A percentile compares a stretch with the other conserved stretches of the same genome.
Conservation (phyloP, 1,140 invertebrate species). For the Drosophila kepulauana region DNA sequence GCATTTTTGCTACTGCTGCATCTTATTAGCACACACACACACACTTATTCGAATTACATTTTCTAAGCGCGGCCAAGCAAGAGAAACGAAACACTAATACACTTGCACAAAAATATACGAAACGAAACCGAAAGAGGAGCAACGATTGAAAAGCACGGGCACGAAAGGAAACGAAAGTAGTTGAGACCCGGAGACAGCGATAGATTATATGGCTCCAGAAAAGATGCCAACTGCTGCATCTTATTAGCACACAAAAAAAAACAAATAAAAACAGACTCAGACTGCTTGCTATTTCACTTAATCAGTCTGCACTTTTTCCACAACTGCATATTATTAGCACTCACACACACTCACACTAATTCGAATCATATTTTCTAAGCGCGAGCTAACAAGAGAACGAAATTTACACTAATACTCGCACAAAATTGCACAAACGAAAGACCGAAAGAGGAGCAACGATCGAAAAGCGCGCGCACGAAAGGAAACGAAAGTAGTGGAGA, state of each 20-base stretch:
- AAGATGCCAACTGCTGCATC: neutral
- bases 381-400: neutral
- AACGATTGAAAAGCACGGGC: neutral
- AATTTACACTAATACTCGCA: neutral
- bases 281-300: too few relatives aligned
- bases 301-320: too few relatives aligned
- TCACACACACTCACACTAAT: neutral
- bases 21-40: neutral
- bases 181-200: neutral
- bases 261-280: too few relatives aligned
- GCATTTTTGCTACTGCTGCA: too few relatives aligned
- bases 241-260: too few relatives aligned
- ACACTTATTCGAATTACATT: neutral
- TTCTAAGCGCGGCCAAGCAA: neutral
- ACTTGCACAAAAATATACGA: too few relatives aligned
- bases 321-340: neutral
- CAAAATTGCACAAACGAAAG: too few relatives aligned
- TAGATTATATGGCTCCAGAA: neutral
- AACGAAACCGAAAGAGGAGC: neutral
- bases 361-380: neutral
- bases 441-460: neutral
- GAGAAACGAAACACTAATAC: neutral
- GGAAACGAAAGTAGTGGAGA: neutral
- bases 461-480: neutral
- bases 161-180: neutral